Conservation (phyloP, 2,797 vertebrate species). For the Cheirogaleus major region DNA sequence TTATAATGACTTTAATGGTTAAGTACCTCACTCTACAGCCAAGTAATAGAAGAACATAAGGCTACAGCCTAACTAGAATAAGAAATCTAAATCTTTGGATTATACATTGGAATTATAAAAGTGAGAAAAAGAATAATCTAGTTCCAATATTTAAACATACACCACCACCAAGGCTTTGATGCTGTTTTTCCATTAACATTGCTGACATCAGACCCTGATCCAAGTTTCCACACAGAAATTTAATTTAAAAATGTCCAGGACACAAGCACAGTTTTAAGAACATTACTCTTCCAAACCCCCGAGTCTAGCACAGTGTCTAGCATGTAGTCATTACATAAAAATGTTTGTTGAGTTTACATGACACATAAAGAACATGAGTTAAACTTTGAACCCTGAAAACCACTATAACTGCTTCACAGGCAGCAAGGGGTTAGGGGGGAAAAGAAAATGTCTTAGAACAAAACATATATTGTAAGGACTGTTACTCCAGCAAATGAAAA, state of each 20-base stretch:
- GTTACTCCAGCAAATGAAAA: not conserved
- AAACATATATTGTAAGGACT: not conserved
- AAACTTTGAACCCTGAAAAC: not conserved
- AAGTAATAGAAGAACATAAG: not conserved
- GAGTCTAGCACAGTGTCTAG: not conserved
- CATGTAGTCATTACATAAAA: not conserved
- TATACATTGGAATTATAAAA: not conserved
- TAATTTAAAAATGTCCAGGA: not conserved
- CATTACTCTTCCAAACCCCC: not conserved
- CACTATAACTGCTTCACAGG: not conserved
- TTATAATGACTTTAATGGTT: not conserved
- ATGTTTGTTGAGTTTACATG: not conserved
- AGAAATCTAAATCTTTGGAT: not conserved
- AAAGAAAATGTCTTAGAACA: not conserved
- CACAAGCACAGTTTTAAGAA: not conserved
- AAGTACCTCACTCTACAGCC: not conserved
- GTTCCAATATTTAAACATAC: constrained; percentile 8
- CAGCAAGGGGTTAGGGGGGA: not conserved
- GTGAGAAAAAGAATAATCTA: not conserved
- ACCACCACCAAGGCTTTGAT: not conserved
- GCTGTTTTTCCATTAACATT: not conserved
- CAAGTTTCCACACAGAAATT: not conserved
- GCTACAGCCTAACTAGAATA: not conserved
- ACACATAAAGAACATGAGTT: not conserved
- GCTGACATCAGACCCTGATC: not conserved